A percentile compares a stretch with the other conserved stretches of the same genome.
Conservation (phyloP, 2,797 vertebrate genomes). For the Danio choprae region DNA sequence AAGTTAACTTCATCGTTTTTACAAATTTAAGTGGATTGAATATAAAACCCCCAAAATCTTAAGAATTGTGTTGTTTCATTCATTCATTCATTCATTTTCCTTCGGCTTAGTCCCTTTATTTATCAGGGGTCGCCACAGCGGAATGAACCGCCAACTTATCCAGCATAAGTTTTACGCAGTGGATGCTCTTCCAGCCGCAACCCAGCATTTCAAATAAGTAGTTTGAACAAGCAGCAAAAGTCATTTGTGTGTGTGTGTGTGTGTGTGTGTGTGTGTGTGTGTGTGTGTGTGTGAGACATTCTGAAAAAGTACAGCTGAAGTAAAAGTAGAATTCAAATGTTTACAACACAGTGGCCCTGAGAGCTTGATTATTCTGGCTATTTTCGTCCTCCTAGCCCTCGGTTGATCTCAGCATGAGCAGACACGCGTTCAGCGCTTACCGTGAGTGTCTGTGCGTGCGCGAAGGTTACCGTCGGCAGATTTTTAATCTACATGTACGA, state of each 20-base stretch:
- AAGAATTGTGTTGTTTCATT: too few species aligned
- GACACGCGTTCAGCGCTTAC: background rate
- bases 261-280: slow-evolving; percentile 23
- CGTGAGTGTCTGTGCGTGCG: slow-evolving; percentile 6
- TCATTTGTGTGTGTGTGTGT: slow-evolving; percentile 8
- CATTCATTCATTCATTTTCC: too few species aligned
- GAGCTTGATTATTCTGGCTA: slow-evolving; percentile 29
- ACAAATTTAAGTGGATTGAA: too few species aligned
- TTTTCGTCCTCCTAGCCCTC: slow-evolving; percentile 13
- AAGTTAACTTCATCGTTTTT: too few species aligned
- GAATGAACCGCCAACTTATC: too few species aligned
- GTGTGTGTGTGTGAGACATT: slow-evolving; percentile 55
- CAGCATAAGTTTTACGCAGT: too few species aligned
- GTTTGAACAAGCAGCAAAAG: too few species aligned
- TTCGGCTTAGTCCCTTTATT: too few species aligned
- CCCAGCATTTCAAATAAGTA: too few species aligned
- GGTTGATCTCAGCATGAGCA: slow-evolving; percentile 34
- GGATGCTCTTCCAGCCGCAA: too few species aligned
- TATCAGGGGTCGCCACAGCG: too few species aligned
- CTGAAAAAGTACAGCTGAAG: slow-evolving; percentile 50
- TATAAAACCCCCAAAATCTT: too few species aligned
- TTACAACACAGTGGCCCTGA: slow-evolving; percentile 14
- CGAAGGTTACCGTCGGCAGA: slow-evolving; percentile 73
- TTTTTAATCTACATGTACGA: slow-evolving; percentile 83
- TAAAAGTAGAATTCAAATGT: slow-evolving; percentile 17